Base-by-base conservation (phyloP, 2,888 invertebrate species). In the Eugnorisma glareosa region DNA sequence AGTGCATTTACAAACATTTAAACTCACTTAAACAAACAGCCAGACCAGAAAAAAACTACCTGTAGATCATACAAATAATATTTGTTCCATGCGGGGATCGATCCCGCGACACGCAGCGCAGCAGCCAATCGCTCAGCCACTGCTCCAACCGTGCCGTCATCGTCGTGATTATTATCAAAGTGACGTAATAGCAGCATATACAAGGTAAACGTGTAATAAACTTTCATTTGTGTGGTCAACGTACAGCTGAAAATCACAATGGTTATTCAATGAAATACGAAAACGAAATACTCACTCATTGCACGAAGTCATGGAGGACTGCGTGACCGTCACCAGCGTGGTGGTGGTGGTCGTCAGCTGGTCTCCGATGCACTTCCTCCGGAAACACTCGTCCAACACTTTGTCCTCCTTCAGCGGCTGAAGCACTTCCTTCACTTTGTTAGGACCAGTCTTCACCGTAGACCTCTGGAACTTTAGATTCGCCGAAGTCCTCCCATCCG, bases 231-330 rank as follows among this genome's bases (percentile, higher is more conserved):
- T 10, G 28, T 57, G 57, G n/a, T 59, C 59, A 59, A 59, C 31
- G 18, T 0, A 45, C 28, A 31, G 13, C 31, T 15, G 15, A 57
- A 21, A 77, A n/a, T 37, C n/a, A 31, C 10, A 7, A 40, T 35
- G 24, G 2, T 4, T 24, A 24, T 54, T 21, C 54, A 66, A 54
- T n/a, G 37, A 45, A 5, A 31, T 7, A 15, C 18, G 1, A 1
- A 28, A 79, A n/a, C 28, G 13, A 35, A 82, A 28, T 93, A 97
- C 97, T 97, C 88, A 97, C 97, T 96, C 97, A 92, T 97, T 97
- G 81, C 96, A 97, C 70, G 94, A 94, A 67, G 96, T 96, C 61
- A 93, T 92, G n/a, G 95, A 93, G 1, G 95, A 96, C 89, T 96
- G 97, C 73, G 95, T 94, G 69, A 96, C 96, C 6, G 96, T 96